phyloP scores from a whole-genome alignment of 2,797 vertebrate genomes.

The Craterocephalus amniculus region DNA sequence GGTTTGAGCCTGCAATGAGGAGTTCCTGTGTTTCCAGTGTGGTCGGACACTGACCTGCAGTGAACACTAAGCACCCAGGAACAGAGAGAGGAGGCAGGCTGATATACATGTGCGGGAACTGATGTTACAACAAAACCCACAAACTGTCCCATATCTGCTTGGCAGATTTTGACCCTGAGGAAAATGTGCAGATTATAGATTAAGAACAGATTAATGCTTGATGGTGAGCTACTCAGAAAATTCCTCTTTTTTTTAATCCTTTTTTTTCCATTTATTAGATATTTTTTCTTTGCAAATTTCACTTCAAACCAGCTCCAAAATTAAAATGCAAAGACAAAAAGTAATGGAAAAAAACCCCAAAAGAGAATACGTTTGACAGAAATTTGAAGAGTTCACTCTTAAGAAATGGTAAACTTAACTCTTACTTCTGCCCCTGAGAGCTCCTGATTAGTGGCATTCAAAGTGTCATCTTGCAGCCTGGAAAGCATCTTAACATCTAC shows the following conservation, averaged over 20 bases:
- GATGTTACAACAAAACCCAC: conserved; percentile 61
- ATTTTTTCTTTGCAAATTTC: conserved; percentile 33
- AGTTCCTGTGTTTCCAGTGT: conserved; percentile 69
- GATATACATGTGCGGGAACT: conserved; percentile 48
- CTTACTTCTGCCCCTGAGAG: conserved; percentile 48
- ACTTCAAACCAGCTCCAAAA: conserved; percentile 48
- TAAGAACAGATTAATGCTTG: conserved; percentile 62
- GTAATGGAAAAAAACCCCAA: conserved; percentile 39
- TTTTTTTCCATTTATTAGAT: not conserved
- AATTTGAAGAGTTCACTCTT: conserved; percentile 39
- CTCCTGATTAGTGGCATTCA: conserved; percentile 69
- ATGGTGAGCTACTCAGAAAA: conserved; percentile 55
- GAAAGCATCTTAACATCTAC: conserved; percentile 58
- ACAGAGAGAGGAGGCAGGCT: conserved; percentile 52
- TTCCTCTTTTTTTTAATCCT: conserved; percentile 4
- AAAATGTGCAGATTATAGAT: conserved; percentile 80
- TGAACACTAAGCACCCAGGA: conserved; percentile 67
- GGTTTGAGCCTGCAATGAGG: conserved; percentile 47
- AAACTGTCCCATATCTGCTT: conserved; percentile 71
- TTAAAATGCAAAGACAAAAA: conserved; percentile 8
- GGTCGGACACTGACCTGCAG: conserved; percentile 80
- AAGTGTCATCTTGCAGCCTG: conserved; percentile 70
- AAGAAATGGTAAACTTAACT: conserved; percentile 45
- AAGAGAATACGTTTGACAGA: conserved; percentile 55
- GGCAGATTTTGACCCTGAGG: conserved; percentile 79